Evolutionary conservation across 2,888 invertebrate species (phyloP).

Genomic region (Drosophila kambysellisi): DNA sequence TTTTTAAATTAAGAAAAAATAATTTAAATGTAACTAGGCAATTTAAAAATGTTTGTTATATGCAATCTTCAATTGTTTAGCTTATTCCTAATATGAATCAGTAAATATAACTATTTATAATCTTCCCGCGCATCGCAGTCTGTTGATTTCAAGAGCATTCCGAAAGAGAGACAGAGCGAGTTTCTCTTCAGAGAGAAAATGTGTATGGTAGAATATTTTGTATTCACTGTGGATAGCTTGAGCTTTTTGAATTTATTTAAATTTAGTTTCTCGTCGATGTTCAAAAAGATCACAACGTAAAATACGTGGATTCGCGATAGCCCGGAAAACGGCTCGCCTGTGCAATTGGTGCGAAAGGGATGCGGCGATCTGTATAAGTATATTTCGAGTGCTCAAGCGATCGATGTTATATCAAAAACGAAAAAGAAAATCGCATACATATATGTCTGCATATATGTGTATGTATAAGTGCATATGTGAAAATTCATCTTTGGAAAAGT

Average conservation of each 20-base stretch:
- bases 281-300: constrained; percentile 68
- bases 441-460: constrained; percentile 24
- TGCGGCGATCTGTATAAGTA: constrained; percentile 73
- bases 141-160: neutral
- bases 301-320: constrained; percentile 30
- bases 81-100: neutral
- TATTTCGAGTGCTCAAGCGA: constrained; percentile 72
- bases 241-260: constrained; percentile 68
- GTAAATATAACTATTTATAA: neutral
- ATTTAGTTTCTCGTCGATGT: constrained; percentile 80
- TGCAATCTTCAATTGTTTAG: neutral
- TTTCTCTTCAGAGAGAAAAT: constrained; percentile 1
- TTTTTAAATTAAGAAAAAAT: neutral
- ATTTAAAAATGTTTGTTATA: neutral
- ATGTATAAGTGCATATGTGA: constrained; percentile 57
- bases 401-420: constrained; percentile 70
- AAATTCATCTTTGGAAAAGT: constrained; percentile 57
- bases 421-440: constrained; percentile 44
- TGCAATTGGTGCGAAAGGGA: constrained; percentile 79
- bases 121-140: neutral
- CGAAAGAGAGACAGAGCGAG: neutral
- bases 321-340: constrained; percentile 44
- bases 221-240: constrained; percentile 46
- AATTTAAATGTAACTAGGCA: neutral
- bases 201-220: constrained; percentile 26